Percentiles rank a stretch among this genome's conserved stretches.
Conservation (phyloP, 2,797 vertebrate species). For the Myioborus melanocephalus region DNA sequence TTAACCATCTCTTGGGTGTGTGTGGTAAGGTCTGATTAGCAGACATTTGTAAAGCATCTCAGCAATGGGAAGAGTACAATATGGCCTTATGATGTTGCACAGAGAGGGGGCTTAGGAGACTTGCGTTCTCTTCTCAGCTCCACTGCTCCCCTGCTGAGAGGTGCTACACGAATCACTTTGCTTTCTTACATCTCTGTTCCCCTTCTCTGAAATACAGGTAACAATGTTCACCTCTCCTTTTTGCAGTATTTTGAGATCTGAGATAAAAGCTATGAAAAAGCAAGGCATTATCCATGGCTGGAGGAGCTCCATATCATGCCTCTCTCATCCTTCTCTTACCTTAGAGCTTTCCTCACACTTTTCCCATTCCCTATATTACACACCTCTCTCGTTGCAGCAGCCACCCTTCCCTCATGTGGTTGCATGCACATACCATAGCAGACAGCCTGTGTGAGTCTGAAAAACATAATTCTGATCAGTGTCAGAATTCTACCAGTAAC, state of each 20-base stretch:
- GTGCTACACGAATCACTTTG: neutral
- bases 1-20: constrained; percentile 13
- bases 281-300: neutral
- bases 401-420: neutral
- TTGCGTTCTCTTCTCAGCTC: neutral
- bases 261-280: neutral
- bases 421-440: neutral
- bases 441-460: neutral
- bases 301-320: neutral
- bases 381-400: neutral
- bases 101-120: constrained; percentile 5
- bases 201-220: constrained; percentile 27
- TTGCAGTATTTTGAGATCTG: neutral
- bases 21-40: constrained; percentile 31
- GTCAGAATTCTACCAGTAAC: neutral
- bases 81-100: constrained; percentile 12
- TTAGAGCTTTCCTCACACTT: neutral
- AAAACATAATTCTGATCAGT: neutral
- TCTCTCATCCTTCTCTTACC: neutral
- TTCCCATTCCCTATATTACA: neutral
- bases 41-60: neutral
- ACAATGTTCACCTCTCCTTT: constrained; percentile 29
- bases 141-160: constrained; percentile 6
- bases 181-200: constrained; percentile 35
- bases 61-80: neutral